A percentile compares a stretch with the other conserved stretches of the same genome.
Conservation (phyloP, 2,113 vertebrate genomes). For the Megaceryle maxima region DNA sequence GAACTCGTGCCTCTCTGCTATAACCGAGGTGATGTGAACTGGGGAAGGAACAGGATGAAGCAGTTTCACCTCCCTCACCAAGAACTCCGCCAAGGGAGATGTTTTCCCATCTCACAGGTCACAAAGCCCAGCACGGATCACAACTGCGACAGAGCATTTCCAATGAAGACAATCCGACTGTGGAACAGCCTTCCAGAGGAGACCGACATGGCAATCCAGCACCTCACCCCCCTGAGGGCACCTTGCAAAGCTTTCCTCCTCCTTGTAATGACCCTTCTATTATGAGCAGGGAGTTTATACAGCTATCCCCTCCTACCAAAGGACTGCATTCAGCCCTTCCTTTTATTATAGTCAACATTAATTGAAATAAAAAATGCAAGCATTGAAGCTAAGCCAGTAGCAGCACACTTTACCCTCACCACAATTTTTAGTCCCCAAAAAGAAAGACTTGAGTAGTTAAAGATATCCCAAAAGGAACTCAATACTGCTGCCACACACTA, state of each 20-base stretch:
- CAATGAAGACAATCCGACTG: neutral
- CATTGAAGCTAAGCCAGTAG: neutral
- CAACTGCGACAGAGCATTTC: neutral
- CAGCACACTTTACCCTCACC: neutral
- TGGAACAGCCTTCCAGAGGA: neutral
- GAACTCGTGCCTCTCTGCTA: neutral
- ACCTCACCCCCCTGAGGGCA: neutral
- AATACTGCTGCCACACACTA: neutral
- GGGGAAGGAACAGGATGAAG: neutral
- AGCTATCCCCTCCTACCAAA: neutral
- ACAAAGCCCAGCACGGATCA: neutral
- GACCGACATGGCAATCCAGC: neutral
- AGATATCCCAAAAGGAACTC: neutral
- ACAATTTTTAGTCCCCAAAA: neutral
- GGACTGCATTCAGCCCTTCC: neutral
- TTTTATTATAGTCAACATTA: neutral
- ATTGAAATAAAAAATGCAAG: neutral
- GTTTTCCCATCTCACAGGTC: neutral
- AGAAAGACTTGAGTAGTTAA: neutral
- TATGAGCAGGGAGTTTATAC: neutral
- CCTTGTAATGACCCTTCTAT: neutral
- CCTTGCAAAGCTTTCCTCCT: neutral
- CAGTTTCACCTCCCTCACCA: neutral
- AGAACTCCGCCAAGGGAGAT: neutral
- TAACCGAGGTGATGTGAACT: neutral